phyloP scores from a whole-genome alignment of 2,888 invertebrate species.

The Drosophila colorata region DNA sequence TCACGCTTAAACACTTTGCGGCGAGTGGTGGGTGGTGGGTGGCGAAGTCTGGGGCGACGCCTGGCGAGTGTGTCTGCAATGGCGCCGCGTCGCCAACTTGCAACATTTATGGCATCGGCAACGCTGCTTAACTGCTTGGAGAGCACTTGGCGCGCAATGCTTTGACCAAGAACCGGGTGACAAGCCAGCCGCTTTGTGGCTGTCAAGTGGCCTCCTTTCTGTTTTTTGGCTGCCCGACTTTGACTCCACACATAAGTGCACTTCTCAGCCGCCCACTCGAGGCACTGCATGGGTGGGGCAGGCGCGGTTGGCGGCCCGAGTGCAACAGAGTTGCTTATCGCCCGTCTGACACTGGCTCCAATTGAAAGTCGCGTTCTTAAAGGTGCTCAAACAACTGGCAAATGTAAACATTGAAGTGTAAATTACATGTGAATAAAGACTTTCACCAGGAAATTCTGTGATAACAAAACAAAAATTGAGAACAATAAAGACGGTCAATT shows the following conservation, averaged over 20 bases:
- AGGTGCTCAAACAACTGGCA: conserved; percentile 11
- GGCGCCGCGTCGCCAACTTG: conserved; percentile 47
- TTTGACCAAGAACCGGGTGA: conserved; percentile 79
- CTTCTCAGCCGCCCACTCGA: conserved; percentile 49
- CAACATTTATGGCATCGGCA: conserved; percentile 72
- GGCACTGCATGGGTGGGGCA: conserved; percentile 21
- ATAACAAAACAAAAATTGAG: no score
- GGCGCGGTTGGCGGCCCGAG: background rate
- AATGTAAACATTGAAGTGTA: background rate
- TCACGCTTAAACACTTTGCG: conserved; percentile 60
- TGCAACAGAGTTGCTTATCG: conserved; percentile 42
- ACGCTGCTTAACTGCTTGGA: conserved; percentile 75
- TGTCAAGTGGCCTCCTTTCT: conserved; percentile 68
- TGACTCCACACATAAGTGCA: conserved; percentile 72
- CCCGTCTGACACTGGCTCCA: background rate
- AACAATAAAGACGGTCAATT: no score
- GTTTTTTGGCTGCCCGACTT: conserved; percentile 53
- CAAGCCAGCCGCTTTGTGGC: conserved; percentile 79
- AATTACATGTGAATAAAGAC: no score
- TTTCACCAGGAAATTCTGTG: no score
- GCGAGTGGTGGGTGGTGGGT: conserved; percentile 7
- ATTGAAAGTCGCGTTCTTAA: conserved; percentile 6
- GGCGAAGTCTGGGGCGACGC: background rate
- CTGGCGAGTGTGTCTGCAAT: conserved; percentile 30
- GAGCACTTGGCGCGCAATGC: conserved; percentile 72